phyloP scores from a whole-genome alignment of 2,888 invertebrate genomes.

The Tolmerus cingulatus region DNA sequence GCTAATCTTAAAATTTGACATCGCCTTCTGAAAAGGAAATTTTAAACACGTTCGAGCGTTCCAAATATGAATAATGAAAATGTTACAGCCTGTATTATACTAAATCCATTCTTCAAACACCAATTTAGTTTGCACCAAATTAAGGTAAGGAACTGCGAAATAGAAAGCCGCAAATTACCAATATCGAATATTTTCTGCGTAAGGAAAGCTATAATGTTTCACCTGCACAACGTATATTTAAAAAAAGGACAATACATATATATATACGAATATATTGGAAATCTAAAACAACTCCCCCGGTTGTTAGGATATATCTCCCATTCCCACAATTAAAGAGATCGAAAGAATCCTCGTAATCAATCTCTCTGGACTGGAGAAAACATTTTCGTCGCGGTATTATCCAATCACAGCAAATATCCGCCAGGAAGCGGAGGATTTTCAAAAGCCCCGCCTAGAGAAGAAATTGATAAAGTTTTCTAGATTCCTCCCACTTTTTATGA shows the following conservation, averaged over 20 bases:
- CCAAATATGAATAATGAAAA: too few relatives aligned
- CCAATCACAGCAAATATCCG: conserved; percentile 17
- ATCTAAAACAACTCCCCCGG: neutral
- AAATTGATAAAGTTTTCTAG: conserved; percentile 37
- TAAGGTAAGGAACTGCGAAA: too few relatives aligned
- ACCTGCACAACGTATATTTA: neutral
- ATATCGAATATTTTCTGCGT: too few relatives aligned
- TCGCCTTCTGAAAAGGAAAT: too few relatives aligned
- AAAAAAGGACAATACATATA: neutral
- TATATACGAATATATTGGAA: neutral
- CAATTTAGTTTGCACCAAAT: too few relatives aligned
- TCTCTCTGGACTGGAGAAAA: neutral
- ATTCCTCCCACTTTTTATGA: conserved; percentile 19
- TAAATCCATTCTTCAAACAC: too few relatives aligned
- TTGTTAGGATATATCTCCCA: neutral
- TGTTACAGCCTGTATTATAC: too few relatives aligned
- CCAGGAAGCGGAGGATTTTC: neutral
- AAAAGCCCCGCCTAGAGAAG: conserved; percentile 28
- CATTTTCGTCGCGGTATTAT: neutral
- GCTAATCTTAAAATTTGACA: too few relatives aligned
- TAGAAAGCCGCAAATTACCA: too few relatives aligned
- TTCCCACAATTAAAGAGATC: neutral
- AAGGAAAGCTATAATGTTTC: neutral
- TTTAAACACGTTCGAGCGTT: too few relatives aligned
- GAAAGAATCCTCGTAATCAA: neutral